phyloP scores from a whole-genome alignment of 64 coral and sea anemone species.

The Pocillopora damicornis region DNA sequence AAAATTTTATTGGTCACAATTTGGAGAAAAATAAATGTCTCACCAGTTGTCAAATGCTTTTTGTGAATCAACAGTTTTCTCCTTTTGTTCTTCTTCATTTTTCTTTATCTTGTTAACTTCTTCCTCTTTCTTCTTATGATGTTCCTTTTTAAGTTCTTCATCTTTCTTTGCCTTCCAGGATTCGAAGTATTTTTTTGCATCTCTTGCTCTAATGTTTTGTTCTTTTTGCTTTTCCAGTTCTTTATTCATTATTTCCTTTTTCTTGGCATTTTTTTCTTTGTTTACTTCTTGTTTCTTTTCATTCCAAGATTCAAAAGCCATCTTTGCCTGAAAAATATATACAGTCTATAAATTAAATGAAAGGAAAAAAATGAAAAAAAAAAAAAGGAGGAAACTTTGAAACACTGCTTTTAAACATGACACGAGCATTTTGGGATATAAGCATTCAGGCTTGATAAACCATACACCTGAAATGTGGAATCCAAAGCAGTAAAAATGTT shows the following conservation, averaged over 20 bases:
- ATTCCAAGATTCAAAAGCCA: conserved; percentile 76
- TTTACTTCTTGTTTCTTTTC: conserved; percentile 54
- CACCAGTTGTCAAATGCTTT: conserved; percentile 90
- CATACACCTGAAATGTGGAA: too few relatives aligned
- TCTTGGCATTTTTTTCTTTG: conserved; percentile 56
- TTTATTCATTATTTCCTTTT: conserved; percentile 60
- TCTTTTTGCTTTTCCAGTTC: conserved; percentile 78
- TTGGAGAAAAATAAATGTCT: background rate
- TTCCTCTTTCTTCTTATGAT: conserved; percentile 55
- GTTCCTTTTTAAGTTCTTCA: conserved; percentile 60
- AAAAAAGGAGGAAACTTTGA: too few relatives aligned
- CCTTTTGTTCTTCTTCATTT: conserved; percentile 64
- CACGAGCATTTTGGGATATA: too few relatives aligned
- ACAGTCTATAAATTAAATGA: too few relatives aligned
- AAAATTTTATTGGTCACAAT: too few relatives aligned
- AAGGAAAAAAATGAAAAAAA: too few relatives aligned
- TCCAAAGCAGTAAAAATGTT: too few relatives aligned
- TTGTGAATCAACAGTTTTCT: conserved; percentile 57
- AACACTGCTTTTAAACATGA: too few relatives aligned
- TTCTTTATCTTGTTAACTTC: conserved; percentile 42
- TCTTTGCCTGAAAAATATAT: conserved; percentile 52
- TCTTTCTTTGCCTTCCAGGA: conserved; percentile 86
- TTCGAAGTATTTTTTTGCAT: conserved; percentile 75
- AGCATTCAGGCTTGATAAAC: too few relatives aligned
- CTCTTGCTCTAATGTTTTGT: conserved; percentile 54